A percentile compares a stretch with the other conserved stretches of the same genome.
These are phyloP conservation scores for Tillus elongatus DNA, from an alignment of 2,888 invertebrate genomes.

Conservation along the genomic window DNA sequence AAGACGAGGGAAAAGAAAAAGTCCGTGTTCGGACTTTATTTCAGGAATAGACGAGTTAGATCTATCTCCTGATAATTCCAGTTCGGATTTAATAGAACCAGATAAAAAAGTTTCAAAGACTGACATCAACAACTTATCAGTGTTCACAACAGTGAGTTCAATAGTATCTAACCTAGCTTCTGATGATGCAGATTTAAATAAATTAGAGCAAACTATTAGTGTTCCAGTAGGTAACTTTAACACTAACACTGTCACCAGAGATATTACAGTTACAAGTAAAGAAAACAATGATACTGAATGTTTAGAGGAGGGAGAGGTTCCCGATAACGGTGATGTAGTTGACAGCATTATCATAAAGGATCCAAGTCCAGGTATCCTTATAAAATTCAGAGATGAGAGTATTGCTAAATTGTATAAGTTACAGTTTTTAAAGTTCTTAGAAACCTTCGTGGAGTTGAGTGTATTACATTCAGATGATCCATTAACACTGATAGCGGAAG, in stretches of 20 bases:
- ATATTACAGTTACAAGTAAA: constrained; percentile 16
- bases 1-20: constrained; percentile 23
- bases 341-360: not conserved
- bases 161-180: constrained; percentile 12
- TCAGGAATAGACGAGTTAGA: constrained; percentile 28
- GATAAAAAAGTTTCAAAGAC: constrained; percentile 21
- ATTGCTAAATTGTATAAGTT: constrained; percentile 43
- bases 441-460: constrained; percentile 40
- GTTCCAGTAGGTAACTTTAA: constrained; percentile 3
- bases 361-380: constrained; percentile 33
- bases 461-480: constrained; percentile 30
- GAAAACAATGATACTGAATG: constrained; percentile 16
- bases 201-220: not conserved
- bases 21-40: constrained; percentile 22
- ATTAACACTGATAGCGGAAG: constrained; percentile 33
- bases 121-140: constrained; percentile 11
- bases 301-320: constrained; percentile 5
- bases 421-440: constrained; percentile 44
- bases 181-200: not conserved
- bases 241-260: not conserved
- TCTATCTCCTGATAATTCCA: constrained; percentile 24
- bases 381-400: constrained; percentile 43
- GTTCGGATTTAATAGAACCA: constrained; percentile 19
- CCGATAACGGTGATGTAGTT: not conserved
- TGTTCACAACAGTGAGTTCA: constrained; percentile 14